Evolutionary conservation across 1,140 invertebrate species (phyloP), one percentile per base, ranked within the genome.

Genomic region (Drosophila eugracilis): DNA sequence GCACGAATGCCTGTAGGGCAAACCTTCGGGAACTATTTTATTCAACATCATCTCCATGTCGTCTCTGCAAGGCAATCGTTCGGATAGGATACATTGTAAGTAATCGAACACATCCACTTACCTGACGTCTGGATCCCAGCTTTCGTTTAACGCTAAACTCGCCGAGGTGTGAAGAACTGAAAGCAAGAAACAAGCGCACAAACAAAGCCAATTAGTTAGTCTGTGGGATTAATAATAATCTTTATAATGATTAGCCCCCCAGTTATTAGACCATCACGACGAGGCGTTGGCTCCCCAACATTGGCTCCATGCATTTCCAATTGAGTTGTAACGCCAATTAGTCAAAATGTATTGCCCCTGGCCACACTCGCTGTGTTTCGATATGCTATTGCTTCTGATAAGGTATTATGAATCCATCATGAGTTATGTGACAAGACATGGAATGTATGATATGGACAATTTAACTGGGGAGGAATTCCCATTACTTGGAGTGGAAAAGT

Each of bases 41-140:
- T 98, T 98, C 92, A 99, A 94, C 96, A 99, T 98, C 97, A 98
- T 99, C 93, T 99, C 97, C 97, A 98, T 98, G 91, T 99, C 98
- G 91, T 98, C 97, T 93, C 97, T 92, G 71, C 34, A 36, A 50
- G 32, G 34, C 0, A 45, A 44, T 15, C 7, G 12, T 30, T 9
- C 4, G 19, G 24, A 47, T 34, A 22, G 15, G 17, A 44, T 21
- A 26, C 19, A 12, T 26, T n/a, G n/a, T n/a, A n/a, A n/a, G n/a
- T n/a, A n/a, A n/a, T n/a, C n/a, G n/a, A n/a, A n/a, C n/a, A n/a
- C n/a, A 32, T 10, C 3, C 22, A 30, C 73, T 90, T 63, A 91
- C 91, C 91, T 95, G 47, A 98, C 97, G 93, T 98, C 97, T 76
- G 97, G 97, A 94, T 99, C 97, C 97, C 98, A 99, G 93, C 97